A percentile compares a stretch with the other conserved stretches of the same genome.
Conservation (phyloP, 2,113 vertebrate species). For the Labrus mixtus region DNA sequence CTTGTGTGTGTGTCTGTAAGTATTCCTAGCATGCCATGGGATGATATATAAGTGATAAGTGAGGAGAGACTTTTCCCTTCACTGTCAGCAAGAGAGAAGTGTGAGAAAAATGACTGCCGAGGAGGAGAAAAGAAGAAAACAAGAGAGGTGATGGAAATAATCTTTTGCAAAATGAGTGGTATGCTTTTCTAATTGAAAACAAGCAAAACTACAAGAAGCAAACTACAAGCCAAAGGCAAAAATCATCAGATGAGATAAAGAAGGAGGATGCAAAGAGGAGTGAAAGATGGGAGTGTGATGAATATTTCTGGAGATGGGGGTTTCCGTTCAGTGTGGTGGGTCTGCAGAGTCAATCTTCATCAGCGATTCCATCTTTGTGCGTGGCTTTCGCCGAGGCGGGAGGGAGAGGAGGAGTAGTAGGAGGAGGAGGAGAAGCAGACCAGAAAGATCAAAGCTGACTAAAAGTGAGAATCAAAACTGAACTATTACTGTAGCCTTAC, state of each 20-base stretch:
- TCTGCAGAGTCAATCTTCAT: conserved; percentile 62
- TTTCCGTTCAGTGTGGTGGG: conserved; percentile 42
- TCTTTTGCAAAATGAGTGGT: conserved; percentile 11
- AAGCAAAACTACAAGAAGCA: no score
- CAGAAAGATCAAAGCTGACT: conserved; percentile 71
- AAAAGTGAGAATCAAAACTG: conserved; percentile 61
- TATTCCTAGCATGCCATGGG: background rate
- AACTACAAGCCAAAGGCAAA: conserved; percentile 48
- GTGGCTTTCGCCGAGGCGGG: conserved; percentile 15
- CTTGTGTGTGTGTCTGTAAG: no score
- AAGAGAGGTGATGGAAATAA: conserved; percentile 5
- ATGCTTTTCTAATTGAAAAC: conserved; percentile 55
- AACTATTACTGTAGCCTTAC: conserved; percentile 62
- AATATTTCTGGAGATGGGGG: conserved; percentile 33
- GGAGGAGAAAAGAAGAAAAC: background rate
- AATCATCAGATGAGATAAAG: conserved; percentile 46
- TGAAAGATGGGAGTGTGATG: conserved; percentile 33
- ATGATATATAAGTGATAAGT: conserved; percentile 25
- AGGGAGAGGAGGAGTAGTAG: conserved; percentile 41
- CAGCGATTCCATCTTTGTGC: conserved; percentile 49
- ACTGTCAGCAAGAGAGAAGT: conserved; percentile 38
- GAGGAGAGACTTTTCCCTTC: conserved; percentile 32
- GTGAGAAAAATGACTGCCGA: background rate
- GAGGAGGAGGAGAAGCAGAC: conserved; percentile 52
- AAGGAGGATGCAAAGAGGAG: background rate